Conservation (phyloP, 2,113 vertebrate genomes). For the Rhynchomys soricoides region DNA sequence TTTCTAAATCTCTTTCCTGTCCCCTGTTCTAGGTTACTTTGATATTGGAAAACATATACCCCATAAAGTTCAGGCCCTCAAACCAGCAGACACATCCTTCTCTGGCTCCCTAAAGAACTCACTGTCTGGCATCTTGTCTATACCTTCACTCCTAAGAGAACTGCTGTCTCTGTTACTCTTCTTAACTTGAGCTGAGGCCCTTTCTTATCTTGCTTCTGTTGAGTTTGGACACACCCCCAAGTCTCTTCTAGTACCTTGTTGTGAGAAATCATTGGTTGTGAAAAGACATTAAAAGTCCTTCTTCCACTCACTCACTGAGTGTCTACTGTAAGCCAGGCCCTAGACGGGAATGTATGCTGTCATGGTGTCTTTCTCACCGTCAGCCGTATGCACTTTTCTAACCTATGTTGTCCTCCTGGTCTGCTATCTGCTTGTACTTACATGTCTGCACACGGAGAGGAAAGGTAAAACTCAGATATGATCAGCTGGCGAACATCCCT, state of each 20-base stretch:
- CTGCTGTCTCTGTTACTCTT: background rate
- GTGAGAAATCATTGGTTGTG: constrained; percentile 2
- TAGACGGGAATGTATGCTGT: background rate
- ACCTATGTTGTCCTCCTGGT: background rate
- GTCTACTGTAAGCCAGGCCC: background rate
- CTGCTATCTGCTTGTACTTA: constrained; percentile 51
- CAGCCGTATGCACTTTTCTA: background rate
- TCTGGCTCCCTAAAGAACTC: background rate
- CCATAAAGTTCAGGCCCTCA: constrained; percentile 7
- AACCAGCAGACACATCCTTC: background rate
- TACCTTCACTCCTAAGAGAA: background rate
- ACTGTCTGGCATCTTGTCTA: background rate
- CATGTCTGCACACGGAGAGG: background rate
- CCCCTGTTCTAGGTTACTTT: background rate
- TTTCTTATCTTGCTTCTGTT: background rate
- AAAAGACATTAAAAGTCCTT: background rate
- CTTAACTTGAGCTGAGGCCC: background rate
- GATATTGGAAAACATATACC: background rate
- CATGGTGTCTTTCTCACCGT: background rate
- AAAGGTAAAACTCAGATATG: constrained; percentile 51
- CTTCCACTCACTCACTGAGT: background rate
- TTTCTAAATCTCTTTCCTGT: background rate
- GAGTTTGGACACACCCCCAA: background rate
- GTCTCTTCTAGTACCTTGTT: constrained; percentile 14
- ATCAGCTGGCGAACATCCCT: constrained; percentile 39